Percentiles rank a stretch among this genome's conserved stretches.
These are phyloP conservation scores for Vombatus ursinus DNA, from an alignment of 2,113 vertebrate species.

Conservation along the genomic window DNA sequence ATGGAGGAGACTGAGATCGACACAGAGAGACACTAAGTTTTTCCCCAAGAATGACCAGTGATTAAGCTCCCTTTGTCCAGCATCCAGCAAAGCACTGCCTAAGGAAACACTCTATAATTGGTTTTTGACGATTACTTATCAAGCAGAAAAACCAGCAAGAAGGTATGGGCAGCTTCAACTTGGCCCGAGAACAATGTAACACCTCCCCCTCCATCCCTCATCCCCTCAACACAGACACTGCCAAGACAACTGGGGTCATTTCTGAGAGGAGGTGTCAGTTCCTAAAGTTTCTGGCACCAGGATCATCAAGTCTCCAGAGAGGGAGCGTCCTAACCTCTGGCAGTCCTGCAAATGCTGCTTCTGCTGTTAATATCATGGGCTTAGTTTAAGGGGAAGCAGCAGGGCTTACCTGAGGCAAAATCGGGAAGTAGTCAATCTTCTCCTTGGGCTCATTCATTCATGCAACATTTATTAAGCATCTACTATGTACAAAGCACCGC, in stretches of 20 bases:
- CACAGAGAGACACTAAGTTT: background rate
- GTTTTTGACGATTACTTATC: background rate
- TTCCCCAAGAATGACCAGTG: background rate
- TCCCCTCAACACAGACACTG: background rate
- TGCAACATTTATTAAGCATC: background rate
- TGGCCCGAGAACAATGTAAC: background rate
- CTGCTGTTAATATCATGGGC: background rate
- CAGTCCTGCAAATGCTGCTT: background rate
- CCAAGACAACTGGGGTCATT: background rate
- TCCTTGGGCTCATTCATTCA: background rate
- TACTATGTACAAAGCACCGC: background rate
- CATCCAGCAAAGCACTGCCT: background rate
- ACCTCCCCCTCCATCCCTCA: background rate
- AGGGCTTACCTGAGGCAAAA: background rate
- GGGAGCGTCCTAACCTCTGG: background rate
- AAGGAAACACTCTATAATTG: constrained; percentile 2
- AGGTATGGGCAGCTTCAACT: background rate
- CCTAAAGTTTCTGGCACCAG: background rate
- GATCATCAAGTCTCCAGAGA: background rate
- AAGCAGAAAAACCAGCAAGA: constrained; percentile 21
- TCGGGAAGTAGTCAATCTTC: background rate
- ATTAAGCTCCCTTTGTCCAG: background rate
- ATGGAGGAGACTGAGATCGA: background rate
- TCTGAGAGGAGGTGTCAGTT: background rate
- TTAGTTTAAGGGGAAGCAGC: background rate